A percentile compares a stretch with the other conserved stretches of the same genome.
Conservation (phyloP, 2,797 vertebrate genomes). For the Cryptoblepharus egeriae region DNA sequence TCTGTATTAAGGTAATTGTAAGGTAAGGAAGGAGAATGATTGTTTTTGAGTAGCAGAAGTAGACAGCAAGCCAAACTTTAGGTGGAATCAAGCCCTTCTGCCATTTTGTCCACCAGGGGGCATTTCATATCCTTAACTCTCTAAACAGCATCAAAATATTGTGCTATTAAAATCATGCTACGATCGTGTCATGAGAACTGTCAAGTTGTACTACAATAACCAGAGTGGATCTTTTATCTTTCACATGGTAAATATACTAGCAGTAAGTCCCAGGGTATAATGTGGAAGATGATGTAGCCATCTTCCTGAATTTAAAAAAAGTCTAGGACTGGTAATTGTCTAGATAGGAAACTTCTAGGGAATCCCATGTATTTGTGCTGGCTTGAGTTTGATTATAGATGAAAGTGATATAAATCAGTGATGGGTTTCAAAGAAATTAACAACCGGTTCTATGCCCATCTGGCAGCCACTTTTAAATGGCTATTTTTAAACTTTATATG, state of each 20-base stretch:
- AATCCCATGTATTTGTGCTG: no score
- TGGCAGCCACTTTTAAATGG: no score
- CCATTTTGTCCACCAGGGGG: background rate
- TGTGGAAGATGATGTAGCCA: no score
- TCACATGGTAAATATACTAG: conserved; percentile 33
- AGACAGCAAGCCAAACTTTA: background rate
- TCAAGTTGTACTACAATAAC: background rate
- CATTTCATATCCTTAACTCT: conserved; percentile 9
- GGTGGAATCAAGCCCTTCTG: background rate
- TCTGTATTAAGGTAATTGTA: background rate
- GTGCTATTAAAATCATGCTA: background rate
- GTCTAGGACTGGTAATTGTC: conserved; percentile 1
- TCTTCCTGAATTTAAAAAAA: no score
- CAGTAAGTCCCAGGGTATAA: no score
- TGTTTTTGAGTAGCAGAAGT: background rate
- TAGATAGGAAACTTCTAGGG: background rate
- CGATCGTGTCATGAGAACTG: background rate
- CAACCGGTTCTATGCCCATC: no score
- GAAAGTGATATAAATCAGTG: no score
- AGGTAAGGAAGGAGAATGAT: background rate
- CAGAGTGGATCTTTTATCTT: background rate
- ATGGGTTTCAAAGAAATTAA: no score
- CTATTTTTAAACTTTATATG: no score
- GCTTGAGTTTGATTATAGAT: no score
- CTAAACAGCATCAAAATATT: background rate